Evolutionary conservation across 2,888 invertebrate species (phyloP).

Genomic region (Phaonia tiefii): DNA sequence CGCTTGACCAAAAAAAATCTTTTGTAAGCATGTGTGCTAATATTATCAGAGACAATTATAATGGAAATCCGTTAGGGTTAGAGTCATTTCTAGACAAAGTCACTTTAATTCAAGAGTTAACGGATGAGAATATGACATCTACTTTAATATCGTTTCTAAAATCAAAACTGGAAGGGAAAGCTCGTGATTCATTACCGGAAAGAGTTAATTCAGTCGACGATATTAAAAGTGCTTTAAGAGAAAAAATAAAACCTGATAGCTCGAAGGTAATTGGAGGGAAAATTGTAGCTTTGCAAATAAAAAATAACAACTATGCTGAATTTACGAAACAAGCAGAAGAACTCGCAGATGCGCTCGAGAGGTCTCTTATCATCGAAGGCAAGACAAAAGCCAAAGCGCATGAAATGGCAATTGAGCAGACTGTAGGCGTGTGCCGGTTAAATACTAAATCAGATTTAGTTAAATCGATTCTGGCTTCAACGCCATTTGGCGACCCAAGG

Average conservation of each 20-base stretch:
- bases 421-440: conserved; percentile 27
- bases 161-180: conserved; percentile 35
- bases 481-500: conserved; percentile 43
- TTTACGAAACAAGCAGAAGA: conserved; percentile 41
- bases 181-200: conserved; percentile 30
- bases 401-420: conserved; percentile 43
- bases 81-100: too few relatives aligned
- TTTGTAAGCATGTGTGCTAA: too few relatives aligned
- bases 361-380: conserved; percentile 31
- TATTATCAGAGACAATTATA: too few relatives aligned
- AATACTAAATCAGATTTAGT: conserved; percentile 29
- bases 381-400: conserved; percentile 27
- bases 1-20: too few relatives aligned
- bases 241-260: conserved; percentile 20
- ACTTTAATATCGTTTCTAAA: too few relatives aligned
- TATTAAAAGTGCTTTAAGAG: too few relatives aligned
- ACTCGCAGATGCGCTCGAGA: conserved; percentile 29
- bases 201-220: neutral
- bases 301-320: conserved; percentile 18
- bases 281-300: conserved; percentile 24
- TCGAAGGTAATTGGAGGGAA: too few relatives aligned
- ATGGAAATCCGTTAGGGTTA: too few relatives aligned
- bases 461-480: too few relatives aligned
- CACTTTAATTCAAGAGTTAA: too few relatives aligned
- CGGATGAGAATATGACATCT: too few relatives aligned